These are phyloP conservation scores for Pelochelys cantorii DNA, from an alignment of 2,797 vertebrate genomes.

Conservation along the genomic window DNA sequence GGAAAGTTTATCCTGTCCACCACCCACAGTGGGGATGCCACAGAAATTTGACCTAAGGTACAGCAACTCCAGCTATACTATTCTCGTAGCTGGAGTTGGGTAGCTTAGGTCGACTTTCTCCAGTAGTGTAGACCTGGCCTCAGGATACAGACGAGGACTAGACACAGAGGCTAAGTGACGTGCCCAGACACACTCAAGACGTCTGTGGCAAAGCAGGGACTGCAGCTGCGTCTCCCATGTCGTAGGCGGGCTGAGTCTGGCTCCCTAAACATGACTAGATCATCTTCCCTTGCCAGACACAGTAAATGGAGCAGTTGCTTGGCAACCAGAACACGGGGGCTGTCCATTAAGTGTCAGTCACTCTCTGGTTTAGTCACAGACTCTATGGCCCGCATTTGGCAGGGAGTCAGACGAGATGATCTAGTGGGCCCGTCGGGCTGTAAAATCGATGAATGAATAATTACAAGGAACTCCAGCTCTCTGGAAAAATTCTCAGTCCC, in stretches of 20 bases:
- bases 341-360: conserved; percentile 18
- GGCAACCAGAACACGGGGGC: not conserved
- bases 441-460: not conserved
- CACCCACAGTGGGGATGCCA: no score
- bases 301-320: not conserved
- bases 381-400: not conserved
- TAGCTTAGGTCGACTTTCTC: no score
- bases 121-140: not conserved
- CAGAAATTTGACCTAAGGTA: no score
- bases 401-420: conserved; percentile 13
- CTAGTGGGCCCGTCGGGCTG: not conserved
- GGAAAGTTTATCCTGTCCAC: no score
- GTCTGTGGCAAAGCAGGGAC: not conserved
- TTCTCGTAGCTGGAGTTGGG: no score
- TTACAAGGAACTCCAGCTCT: not conserved
- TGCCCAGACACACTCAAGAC: not conserved
- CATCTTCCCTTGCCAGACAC: not conserved
- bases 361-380: not conserved
- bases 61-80: no score
- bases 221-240: not conserved
- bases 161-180: not conserved
- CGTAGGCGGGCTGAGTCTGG: not conserved
- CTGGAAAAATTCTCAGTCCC: not conserved
- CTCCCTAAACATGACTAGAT: not conserved
- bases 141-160: not conserved